Conservation (phyloP, 2,113 vertebrate species). For the Hirundichthys speculiger region DNA sequence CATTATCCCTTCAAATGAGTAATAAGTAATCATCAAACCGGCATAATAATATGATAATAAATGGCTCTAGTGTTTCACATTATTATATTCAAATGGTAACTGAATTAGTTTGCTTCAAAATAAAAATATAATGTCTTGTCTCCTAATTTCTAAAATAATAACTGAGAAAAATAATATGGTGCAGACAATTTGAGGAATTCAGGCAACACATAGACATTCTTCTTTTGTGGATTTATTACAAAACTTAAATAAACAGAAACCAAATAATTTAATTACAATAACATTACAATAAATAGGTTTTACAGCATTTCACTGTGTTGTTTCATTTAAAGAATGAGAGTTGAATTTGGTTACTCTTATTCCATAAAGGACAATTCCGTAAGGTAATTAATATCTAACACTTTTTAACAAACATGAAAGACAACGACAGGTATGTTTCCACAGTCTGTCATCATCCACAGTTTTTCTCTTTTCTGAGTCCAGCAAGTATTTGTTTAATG, state of each 20-base stretch:
- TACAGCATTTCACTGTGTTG: not conserved
- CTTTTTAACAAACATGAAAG: too few species aligned
- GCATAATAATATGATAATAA: not conserved
- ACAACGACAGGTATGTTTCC: too few species aligned
- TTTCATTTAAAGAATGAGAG: too few species aligned
- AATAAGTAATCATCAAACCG: not conserved
- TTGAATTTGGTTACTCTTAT: not conserved
- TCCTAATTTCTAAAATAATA: too few species aligned
- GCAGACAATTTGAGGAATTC: slow-evolving; percentile 9
- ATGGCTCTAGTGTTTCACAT: not conserved
- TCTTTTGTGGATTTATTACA: slow-evolving; percentile 49
- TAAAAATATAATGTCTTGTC: too few species aligned
- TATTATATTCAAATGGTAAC: not conserved
- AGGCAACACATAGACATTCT: slow-evolving; percentile 8
- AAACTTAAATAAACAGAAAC: slow-evolving; percentile 49
- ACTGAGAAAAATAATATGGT: too few species aligned
- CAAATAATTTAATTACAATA: slow-evolving; percentile 26
- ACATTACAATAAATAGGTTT: slow-evolving; percentile 64
- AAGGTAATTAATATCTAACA: too few species aligned
- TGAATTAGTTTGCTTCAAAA: too few species aligned
- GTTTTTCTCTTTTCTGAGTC: too few species aligned
- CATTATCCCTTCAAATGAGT: not conserved
- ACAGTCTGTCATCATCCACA: too few species aligned
- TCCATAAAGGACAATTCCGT: slow-evolving; percentile 9
- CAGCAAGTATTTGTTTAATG: too few species aligned